phyloP scores from a whole-genome alignment of 2,888 invertebrate species.

The Euphydryas editha region DNA sequence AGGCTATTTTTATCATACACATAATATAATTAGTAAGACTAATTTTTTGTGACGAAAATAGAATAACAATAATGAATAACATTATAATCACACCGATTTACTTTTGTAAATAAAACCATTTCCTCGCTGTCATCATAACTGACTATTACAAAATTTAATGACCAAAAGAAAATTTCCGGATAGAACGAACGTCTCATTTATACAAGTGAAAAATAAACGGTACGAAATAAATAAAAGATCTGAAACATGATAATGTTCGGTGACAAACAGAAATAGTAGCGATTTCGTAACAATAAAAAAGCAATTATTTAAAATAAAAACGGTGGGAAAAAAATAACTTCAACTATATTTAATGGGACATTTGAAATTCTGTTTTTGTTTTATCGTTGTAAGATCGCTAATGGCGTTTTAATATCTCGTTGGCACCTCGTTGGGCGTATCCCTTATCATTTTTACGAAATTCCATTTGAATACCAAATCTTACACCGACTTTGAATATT shows the following conservation, averaged over 20 bases:
- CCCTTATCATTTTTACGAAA: slow-evolving; percentile 61
- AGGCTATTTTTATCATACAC: too few relatives aligned
- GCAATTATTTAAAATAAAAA: slow-evolving; percentile 77
- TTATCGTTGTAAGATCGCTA: slow-evolving; percentile 62
- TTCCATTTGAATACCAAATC: slow-evolving; percentile 63
- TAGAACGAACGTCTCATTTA: slow-evolving; percentile 28
- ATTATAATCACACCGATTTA: slow-evolving; percentile 34
- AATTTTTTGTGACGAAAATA: neutral
- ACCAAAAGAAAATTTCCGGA: slow-evolving; percentile 30
- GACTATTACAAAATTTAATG: slow-evolving; percentile 28
- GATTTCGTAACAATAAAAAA: slow-evolving; percentile 65
- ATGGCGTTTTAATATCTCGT: slow-evolving; percentile 68
- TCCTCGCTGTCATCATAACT: slow-evolving; percentile 26
- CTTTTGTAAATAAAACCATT: slow-evolving; percentile 27
- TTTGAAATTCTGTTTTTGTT: slow-evolving; percentile 70
- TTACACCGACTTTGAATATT: slow-evolving; percentile 9
- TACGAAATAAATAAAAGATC: slow-evolving; percentile 18
- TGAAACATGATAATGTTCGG: slow-evolving; percentile 16
- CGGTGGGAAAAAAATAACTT: slow-evolving; percentile 60
- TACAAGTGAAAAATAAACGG: slow-evolving; percentile 29
- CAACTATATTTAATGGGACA: slow-evolving; percentile 58
- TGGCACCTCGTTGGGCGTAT: slow-evolving; percentile 57
- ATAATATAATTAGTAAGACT: too few relatives aligned
- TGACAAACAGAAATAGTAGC: slow-evolving; percentile 49
- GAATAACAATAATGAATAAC: neutral